Evolutionary conservation across 1,140 invertebrate genomes (phyloP).

Genomic region (Drosophila sproati): DNA sequence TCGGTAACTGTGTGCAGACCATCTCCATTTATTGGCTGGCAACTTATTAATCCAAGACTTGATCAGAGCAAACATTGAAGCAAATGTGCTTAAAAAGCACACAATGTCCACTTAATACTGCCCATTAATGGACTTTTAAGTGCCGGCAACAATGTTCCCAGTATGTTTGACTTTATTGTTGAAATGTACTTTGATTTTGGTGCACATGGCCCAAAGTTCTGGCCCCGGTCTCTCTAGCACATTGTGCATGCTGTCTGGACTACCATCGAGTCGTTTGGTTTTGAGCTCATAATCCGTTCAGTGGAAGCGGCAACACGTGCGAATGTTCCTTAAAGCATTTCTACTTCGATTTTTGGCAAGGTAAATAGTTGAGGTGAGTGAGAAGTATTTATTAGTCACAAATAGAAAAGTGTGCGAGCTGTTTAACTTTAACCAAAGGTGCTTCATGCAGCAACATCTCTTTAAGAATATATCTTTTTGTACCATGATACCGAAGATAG

Average conservation of each 20-base stretch:
- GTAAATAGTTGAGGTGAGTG: slow-evolving; percentile 29
- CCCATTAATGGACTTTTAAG: slow-evolving; percentile 81
- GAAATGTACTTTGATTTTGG: slow-evolving; percentile 64
- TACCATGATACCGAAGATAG: too few species aligned
- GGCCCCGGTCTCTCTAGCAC: background rate
- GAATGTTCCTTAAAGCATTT: slow-evolving; percentile 39
- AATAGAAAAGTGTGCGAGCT: slow-evolving; percentile 20
- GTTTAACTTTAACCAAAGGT: slow-evolving; percentile 8
- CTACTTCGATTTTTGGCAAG: slow-evolving; percentile 23
- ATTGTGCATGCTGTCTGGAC: slow-evolving; percentile 34
- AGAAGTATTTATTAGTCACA: slow-evolving; percentile 42
- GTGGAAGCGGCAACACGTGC: slow-evolving; percentile 71
- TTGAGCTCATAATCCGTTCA: slow-evolving; percentile 67
- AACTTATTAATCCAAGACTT: slow-evolving; percentile 33
- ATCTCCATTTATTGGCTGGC: background rate
- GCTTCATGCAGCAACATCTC: too few species aligned
- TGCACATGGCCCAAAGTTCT: slow-evolving; percentile 5
- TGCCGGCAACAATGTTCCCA: slow-evolving; percentile 70
- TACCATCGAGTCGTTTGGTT: background rate
- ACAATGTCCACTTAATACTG: slow-evolving; percentile 77
- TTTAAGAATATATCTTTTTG: too few species aligned
- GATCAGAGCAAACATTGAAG: slow-evolving; percentile 56
- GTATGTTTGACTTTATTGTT: slow-evolving; percentile 70
- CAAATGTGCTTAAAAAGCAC: slow-evolving; percentile 70
- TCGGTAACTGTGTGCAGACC: background rate